Evolutionary conservation across 2,888 invertebrate genomes (phyloP).

Genomic region (Ornithoptera priamus): DNA sequence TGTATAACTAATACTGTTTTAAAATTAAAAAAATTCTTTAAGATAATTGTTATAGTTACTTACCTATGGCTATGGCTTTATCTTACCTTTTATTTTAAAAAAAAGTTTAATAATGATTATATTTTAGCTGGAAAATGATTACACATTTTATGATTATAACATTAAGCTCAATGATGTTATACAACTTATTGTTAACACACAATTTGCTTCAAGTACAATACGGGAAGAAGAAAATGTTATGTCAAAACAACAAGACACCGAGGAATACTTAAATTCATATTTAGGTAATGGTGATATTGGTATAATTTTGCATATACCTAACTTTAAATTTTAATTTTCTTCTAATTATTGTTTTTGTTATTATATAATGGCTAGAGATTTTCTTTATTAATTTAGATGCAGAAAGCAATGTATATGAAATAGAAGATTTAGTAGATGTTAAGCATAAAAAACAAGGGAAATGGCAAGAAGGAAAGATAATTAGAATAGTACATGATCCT

Average conservation of each 20-base stretch:
- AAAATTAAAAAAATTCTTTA: no score
- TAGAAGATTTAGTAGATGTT: slow-evolving; percentile 85
- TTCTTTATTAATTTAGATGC: slow-evolving; percentile 49
- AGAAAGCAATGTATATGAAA: slow-evolving; percentile 71
- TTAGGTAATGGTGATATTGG: neutral
- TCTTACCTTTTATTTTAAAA: no score
- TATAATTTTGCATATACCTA: no score
- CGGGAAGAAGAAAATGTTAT: slow-evolving; percentile 6
- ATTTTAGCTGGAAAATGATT: slow-evolving; percentile 84
- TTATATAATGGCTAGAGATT: neutral
- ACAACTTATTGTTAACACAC: slow-evolving; percentile 80
- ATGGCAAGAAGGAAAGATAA: slow-evolving; percentile 86
- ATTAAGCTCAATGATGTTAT: slow-evolving; percentile 88
- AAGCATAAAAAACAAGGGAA: slow-evolving; percentile 82
- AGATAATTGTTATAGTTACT: no score
- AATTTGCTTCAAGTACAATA: slow-evolving; percentile 36
- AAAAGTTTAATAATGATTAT: neutral
- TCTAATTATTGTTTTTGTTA: neutral
- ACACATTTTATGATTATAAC: slow-evolving; percentile 87
- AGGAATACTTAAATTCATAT: slow-evolving; percentile 32
- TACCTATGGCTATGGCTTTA: no score
- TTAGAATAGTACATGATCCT: slow-evolving; percentile 72
- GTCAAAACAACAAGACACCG: slow-evolving; percentile 22
- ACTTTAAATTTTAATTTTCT: neutral
- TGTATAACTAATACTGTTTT: no score